Evolutionary conservation across 2,888 invertebrate genomes (phyloP).

Genomic region (Melanotus villosus): DNA sequence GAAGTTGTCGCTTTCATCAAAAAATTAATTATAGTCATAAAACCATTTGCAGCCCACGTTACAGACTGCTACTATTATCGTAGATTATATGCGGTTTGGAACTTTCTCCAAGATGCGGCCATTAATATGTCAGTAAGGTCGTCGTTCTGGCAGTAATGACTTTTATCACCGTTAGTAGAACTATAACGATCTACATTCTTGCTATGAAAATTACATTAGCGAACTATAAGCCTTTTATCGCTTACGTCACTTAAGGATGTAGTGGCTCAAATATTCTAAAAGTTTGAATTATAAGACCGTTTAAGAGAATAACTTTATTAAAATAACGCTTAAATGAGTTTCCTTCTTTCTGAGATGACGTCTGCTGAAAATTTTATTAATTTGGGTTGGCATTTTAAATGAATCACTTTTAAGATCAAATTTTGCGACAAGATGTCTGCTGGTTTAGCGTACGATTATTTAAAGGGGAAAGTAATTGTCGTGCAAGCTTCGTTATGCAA

Average conservation of each 20-base stretch:
- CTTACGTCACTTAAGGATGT: background rate
- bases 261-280: background rate
- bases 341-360: too few species aligned
- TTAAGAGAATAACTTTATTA: too few species aligned
- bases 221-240: background rate
- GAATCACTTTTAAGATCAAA: too few species aligned
- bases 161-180: constrained; percentile 1
- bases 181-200: constrained; percentile 1
- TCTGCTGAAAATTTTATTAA: too few species aligned
- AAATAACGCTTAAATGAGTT: too few species aligned
- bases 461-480: too few species aligned
- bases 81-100: background rate
- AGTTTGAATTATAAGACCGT: background rate
- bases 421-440: too few species aligned
- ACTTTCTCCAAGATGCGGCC: background rate
- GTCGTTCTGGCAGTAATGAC: background rate
- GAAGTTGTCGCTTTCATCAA: too few species aligned
- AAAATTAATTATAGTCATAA: too few species aligned
- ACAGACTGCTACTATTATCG: background rate
- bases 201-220: background rate
- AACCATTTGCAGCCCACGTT: background rate
- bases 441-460: too few species aligned
- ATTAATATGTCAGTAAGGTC: background rate
- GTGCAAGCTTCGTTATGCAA: too few species aligned
- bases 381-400: too few species aligned